phyloP scores from a whole-genome alignment of 1,140 invertebrate species.

The Melanaphis sacchari region DNA sequence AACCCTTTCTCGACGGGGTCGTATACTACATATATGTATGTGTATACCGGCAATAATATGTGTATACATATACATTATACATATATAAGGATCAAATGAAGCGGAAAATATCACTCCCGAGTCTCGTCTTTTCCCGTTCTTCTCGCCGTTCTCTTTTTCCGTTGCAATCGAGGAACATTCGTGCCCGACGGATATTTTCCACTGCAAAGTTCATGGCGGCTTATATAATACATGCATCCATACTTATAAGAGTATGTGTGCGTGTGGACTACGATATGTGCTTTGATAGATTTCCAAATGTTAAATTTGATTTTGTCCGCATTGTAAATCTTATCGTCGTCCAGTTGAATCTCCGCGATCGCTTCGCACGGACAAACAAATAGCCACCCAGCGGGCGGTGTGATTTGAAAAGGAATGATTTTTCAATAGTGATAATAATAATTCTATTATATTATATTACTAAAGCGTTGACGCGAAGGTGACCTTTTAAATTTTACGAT shows the following conservation, averaged over 20 bases:
- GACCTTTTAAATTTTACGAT: conserved; percentile 8
- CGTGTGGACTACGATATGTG: not conserved
- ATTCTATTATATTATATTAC: not conserved
- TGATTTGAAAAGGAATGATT: not conserved
- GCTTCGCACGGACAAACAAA: not conserved
- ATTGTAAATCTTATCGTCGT: not conserved
- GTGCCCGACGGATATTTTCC: not conserved
- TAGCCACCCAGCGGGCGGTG: not conserved
- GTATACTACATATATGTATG: not conserved
- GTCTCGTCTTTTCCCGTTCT: conserved; percentile 15
- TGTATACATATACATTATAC: not conserved
- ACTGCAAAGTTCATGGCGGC: not conserved
- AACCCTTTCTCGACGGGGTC: conserved; percentile 5
- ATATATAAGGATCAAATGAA: conserved; percentile 7
- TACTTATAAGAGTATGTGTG: not conserved
- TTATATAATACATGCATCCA: not conserved
- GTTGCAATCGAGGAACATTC: not conserved
- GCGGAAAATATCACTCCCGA: conserved; percentile 20
- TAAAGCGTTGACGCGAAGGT: not conserved
- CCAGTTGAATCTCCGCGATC: not conserved
- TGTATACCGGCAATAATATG: not conserved
- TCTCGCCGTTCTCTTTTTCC: not conserved
- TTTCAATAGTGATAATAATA: not conserved
- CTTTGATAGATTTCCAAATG: not conserved
- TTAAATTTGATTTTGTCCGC: not conserved